phyloP scores from a whole-genome alignment of 53 echinoderm and acorn worm species.

The Temnopleurus reevesii region DNA sequence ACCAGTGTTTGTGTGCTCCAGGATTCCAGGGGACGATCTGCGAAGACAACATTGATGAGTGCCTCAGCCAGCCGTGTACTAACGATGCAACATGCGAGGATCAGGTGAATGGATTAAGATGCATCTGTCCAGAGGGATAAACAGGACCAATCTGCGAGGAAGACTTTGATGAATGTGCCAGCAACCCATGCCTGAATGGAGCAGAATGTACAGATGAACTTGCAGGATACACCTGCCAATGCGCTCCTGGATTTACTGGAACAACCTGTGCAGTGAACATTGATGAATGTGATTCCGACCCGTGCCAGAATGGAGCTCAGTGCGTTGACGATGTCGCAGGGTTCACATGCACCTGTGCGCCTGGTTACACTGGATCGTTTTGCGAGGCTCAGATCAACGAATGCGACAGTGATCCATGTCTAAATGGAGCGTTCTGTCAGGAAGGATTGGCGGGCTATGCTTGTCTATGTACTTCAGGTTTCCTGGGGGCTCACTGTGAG shows the following conservation, averaged over 20 bases:
- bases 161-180: constrained; percentile 48
- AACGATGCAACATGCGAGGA: constrained; percentile 71
- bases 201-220: constrained; percentile 45
- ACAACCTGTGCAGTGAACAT: constrained; percentile 60
- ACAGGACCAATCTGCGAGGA: constrained; percentile 61
- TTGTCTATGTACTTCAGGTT: constrained; percentile 67
- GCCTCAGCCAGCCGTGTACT: constrained; percentile 70
- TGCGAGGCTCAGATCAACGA: constrained; percentile 51
- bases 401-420: constrained; percentile 63
- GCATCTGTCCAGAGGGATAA: constrained; percentile 67
- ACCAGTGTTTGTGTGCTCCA: constrained; percentile 58
- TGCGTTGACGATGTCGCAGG: constrained; percentile 44
- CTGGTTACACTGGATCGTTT: constrained; percentile 49
- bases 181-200: constrained; percentile 66
- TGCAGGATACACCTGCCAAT: constrained; percentile 68
- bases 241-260: constrained; percentile 71
- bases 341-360: constrained; percentile 45
- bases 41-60: constrained; percentile 52
- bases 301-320: constrained; percentile 55
- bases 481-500: constrained; percentile 70
- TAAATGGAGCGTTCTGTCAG: constrained; percentile 71
- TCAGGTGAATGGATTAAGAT: constrained; percentile 66
- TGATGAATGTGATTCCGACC: constrained; percentile 69
- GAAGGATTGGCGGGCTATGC: constrained; percentile 60
- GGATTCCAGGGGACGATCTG: constrained; percentile 55